Base-by-base conservation (phyloP, 1,140 invertebrate species). In the Tetramorium parvispinum region DNA sequence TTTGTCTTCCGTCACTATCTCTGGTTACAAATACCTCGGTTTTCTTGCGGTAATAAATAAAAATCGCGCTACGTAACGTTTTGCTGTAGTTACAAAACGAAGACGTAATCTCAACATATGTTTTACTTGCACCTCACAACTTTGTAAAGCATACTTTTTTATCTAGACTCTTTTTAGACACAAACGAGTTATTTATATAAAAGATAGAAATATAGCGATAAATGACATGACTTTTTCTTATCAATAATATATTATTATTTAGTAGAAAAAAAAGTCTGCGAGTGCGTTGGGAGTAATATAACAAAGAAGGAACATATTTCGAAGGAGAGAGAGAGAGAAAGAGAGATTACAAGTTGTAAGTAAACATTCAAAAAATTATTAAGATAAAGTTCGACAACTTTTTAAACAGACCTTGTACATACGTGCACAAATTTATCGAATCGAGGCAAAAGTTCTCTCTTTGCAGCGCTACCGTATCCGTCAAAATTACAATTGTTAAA, bases 401-500 rank as follows among this genome's bases (percentile, higher is more conserved):
- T 32, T 32, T 32, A 32, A 32, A 32, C 32, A 0, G 32, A 32
- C 3, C 32, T 32, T 32, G 32, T 32, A 32, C 7, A 49, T n/a
- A 27, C 21, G 11, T 49, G 40, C 11, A 59, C 10, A 5, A 43
- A 61, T 77, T n/a, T 77, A 75, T 57, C 32, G 7, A 75, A 3
- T 55, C 21, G 24, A 3, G n/a, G 63, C n/a, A 16, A 43, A 43
- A 59, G 21, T 63, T 75, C 16, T 37, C 21, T 46, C 24, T 77
- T 40, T 61, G 16, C 21, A 24, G 53, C 27, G 10, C 16, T 75
- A 77, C 24, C 21, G 75, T 16, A 46, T 43, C 3, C 27, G 16
- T 21, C 13, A 65, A 27, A 77, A 65, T 78, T 65, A 24, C 57
- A 32, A 78, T 43, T 59, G 16, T 78, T 78, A 63, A 78, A 78